Evolutionary conservation across 2,888 invertebrate genomes (phyloP), one percentile per base, ranked within the genome.

Genomic region (Drosophila dives): DNA sequence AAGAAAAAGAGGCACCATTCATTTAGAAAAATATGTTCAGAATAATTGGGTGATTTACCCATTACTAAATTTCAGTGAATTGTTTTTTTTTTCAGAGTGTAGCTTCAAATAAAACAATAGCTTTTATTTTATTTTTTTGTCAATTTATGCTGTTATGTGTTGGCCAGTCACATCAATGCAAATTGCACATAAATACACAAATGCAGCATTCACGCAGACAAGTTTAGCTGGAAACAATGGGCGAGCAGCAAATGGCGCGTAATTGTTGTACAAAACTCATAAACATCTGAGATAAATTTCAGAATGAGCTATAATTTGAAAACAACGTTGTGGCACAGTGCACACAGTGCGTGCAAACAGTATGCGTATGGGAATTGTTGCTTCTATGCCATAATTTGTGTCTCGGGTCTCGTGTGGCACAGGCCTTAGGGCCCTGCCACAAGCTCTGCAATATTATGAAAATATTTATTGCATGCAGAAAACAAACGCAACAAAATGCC

Each of bases 261-360:
- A 66, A 65, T 72, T 64, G 69, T 70, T 75, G 58, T 50, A 59
- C 59, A 71, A 45, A 77, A 76, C 77, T 77, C 81, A 86, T 86
- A 87, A 87, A 74, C 68, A 84, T 83, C 58, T 76, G 73, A 75
- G 79, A 90, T 90, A 89, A 81, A 86, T 89, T 87, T 72, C 64
- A 77, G 75, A 79, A 75, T 82, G 78, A 76, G 77, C 71, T 82
- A 83, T 88, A 81, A 86, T 85, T 89, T 80, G 60, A 73, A 76
- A 82, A 80, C 81, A 75, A 79, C 75, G 61, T 77, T 74, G 48
- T 63, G 34, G 56, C 4, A 23, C 45, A 23, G 45, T 15, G 20
- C 12, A 23, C 20, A 45, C 60, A 61, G 53, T 64, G 72, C 49
- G 49, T 70, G 54, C 48, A 72, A 71, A 48, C 66, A 48, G 78